Base-by-base conservation (phyloP, 1,140 invertebrate genomes). In the Pygmarrhopalites habei region DNA sequence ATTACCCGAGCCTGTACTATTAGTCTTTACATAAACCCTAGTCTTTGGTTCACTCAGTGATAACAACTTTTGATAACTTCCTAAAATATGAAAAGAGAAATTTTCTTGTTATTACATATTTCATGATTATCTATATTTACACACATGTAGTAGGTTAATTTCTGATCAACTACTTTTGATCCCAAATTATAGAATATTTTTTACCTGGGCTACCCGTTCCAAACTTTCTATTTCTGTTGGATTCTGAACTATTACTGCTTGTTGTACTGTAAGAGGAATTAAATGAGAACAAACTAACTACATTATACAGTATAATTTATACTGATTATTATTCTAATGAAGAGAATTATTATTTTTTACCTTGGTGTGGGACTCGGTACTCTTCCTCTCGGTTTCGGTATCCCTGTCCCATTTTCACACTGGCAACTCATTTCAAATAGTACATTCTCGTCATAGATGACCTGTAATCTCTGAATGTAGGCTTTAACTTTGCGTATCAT, bases 401-500 rank as follows among this genome's bases (percentile, higher is more conserved):
- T 15, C 5, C 5, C 15, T 15, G 5, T 15, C 15, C 15, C 5
- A 35, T 35, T 35, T 73, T 99, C 95, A 75, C 95, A 97, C 69
- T 92, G 87, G 23, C 91, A 76, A 1, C 93, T 97, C 69, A 98
- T 79, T 49, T 85, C 84, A 68, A 94, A 90, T 52, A 98, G 77
- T 66, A 87, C 82, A 66, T 91, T 88, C 77, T 99, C 95, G 75
- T 97, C 91, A 14, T 86, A 89, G 63, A 89, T 87, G 1, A 95
- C 89, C 72, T 92, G 88, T 80, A 98, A 85, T 72, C 93, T 89
- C 46, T 87, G 87, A 30, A 98, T 78, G 77, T 99, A 98, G 0
- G 95, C 90, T 43, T 66, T 68, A 21, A 64, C 62, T 55, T 71
- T 71, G 15, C 68, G 51, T 57, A 72, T 65, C 47, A 68, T 58